Evolutionary conservation across 2,797 vertebrate species (phyloP), one percentile per base, ranked within the genome.

Genomic region (Hemibagrus guttatus): DNA sequence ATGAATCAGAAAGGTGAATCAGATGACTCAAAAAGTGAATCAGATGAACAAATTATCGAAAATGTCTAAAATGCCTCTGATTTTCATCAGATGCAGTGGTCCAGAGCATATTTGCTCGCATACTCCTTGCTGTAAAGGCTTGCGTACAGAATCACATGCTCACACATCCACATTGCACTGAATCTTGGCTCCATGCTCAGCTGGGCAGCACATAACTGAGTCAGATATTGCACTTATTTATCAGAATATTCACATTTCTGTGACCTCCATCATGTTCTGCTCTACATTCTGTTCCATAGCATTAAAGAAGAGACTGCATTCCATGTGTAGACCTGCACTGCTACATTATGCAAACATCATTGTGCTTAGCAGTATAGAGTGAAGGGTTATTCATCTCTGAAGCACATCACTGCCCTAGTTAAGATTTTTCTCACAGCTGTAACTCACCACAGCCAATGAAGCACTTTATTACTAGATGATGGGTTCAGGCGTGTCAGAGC

Each of bases 271-370:
- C 78, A 46, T 31, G 4, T 80, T 35, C 75, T 58, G 54, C 13
- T 23, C 52, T 28, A 54, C 52, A n/a, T 56, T 59, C 31, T 9
- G 39, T 58, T 31, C 76, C 35, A 13, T 17, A 58, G 54, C 54
- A 39, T 28, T 79, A 58, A 39, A 79, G 11, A 59, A 14, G 35
- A 78, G 52, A 78, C 31, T 35, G 49, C 13, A 9, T 52, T 75
- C n/a, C 16, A 21, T 2, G 4, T 42, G 35, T 17, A n/a, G 56
- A 14, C 21, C 78, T 64, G 79, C 42, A 1, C 79, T 28, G 28
- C 39, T 81, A 28, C 79, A 81, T 81, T 64, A 81, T 64, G 79
- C 39, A 64, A 49, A 17, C 78, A 81, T 61, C 61, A 46, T 63
- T 63, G 58, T 1, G 1, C 56, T 26, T 61, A 14, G 78, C 78